phyloP scores from a whole-genome alignment of 2,888 invertebrate species.

The Drosophila kanekoi region DNA sequence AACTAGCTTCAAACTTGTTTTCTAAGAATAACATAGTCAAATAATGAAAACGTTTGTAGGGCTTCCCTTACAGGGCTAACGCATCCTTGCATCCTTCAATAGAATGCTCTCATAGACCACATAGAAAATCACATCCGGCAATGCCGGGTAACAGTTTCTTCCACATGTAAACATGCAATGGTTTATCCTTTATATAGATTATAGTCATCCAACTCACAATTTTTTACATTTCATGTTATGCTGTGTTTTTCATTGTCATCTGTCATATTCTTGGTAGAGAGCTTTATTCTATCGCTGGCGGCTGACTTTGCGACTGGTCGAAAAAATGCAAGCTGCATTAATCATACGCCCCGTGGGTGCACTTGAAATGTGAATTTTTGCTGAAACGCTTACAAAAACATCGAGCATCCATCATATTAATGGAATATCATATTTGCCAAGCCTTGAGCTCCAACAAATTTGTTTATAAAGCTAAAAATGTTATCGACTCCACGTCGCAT shows the following conservation, averaged over 20 bases:
- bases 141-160: no score
- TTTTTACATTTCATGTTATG: background rate
- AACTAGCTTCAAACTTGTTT: no score
- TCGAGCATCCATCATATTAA: conserved; percentile 61
- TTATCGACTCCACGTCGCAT: conserved; percentile 47
- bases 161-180: no score
- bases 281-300: background rate
- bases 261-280: background rate
- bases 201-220: conserved; percentile 2
- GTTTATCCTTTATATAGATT: background rate
- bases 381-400: conserved; percentile 11
- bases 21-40: no score
- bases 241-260: conserved; percentile 15
- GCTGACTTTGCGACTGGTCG: conserved; percentile 1
- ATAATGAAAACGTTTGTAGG: no score
- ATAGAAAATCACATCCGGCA: no score
- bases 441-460: conserved; percentile 33
- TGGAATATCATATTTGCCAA: conserved; percentile 64
- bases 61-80: no score
- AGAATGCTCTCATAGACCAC: no score
- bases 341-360: conserved; percentile 54
- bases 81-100: no score
- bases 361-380: conserved; percentile 11
- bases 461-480: conserved; percentile 53
- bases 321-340: conserved; percentile 55